Percentiles rank a stretch among this genome's conserved stretches.
Conservation (phyloP, 1,140 invertebrate genomes). For the Tetramorium simillimum region DNA sequence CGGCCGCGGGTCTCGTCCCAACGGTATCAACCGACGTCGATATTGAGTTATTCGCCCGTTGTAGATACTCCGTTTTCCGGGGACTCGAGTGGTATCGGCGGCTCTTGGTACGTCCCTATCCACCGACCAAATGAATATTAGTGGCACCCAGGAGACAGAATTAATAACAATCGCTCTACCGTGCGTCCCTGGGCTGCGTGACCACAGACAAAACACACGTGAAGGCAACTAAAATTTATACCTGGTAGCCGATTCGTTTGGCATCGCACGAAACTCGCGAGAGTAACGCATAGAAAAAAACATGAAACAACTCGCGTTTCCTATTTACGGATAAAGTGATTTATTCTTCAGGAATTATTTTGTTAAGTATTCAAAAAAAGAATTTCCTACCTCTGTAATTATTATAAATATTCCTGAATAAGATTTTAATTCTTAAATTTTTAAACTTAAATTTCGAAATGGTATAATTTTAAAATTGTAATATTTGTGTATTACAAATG, state of each 20-base stretch:
- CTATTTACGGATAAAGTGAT: not conserved
- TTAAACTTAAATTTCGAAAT: not conserved
- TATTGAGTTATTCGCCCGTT: constrained; percentile 82
- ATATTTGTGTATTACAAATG: not conserved
- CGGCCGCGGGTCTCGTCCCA: constrained; percentile 72
- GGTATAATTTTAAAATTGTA: not conserved
- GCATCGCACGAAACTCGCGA: constrained; percentile 54
- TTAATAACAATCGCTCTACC: constrained; percentile 80
- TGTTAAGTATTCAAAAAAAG: not conserved
- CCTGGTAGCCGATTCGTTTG: constrained; percentile 53
- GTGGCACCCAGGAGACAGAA: constrained; percentile 81
- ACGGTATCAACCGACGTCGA: constrained; percentile 76
- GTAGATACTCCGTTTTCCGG: constrained; percentile 76
- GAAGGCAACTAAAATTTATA: constrained; percentile 73
- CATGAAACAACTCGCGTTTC: not conserved
- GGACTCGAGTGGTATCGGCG: constrained; percentile 69
- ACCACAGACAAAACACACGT: constrained; percentile 70
- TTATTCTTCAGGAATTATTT: not conserved
- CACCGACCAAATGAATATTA: constrained; percentile 82
- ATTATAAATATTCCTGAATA: not conserved
- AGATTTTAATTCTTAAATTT: not conserved
- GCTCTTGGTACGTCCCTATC: constrained; percentile 70
- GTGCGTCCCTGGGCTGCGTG: constrained; percentile 45
- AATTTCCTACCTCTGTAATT: not conserved
- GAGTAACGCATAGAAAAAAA: not conserved